phyloP scores from a whole-genome alignment of 2,797 vertebrate genomes.

The Bufotes viridis region DNA sequence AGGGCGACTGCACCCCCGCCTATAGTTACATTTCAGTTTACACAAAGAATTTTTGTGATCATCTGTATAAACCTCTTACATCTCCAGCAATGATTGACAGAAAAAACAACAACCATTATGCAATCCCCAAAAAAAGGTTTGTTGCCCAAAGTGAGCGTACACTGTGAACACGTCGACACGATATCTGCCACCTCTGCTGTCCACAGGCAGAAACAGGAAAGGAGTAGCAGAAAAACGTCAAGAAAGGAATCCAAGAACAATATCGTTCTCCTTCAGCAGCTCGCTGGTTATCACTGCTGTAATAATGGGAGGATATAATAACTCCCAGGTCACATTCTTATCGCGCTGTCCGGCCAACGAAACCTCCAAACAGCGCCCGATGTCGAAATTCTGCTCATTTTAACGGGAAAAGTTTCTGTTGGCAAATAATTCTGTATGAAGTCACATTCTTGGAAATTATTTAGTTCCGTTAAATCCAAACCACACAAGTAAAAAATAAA shows the following conservation, averaged over 20 bases:
- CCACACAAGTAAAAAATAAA: conserved; percentile 42
- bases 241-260: conserved; percentile 62
- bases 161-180: neutral
- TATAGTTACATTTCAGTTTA: too few species aligned
- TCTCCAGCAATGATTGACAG: neutral
- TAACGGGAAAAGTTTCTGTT: conserved; percentile 57
- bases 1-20: too few species aligned
- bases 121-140: neutral
- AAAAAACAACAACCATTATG: neutral
- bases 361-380: neutral
- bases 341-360: conserved; percentile 37
- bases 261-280: conserved; percentile 58
- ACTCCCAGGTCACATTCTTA: conserved; percentile 58
- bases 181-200: conserved; percentile 16
- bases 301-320: conserved; percentile 59
- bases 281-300: conserved; percentile 32
- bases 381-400: conserved; percentile 46
- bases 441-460: conserved; percentile 38
- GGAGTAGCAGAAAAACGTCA: conserved; percentile 38
- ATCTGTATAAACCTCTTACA: neutral
- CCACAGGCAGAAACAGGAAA: conserved; percentile 38
- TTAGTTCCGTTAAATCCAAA: conserved; percentile 30
- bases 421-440: conserved; percentile 39
- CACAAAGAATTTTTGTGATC: too few species aligned
- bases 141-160: neutral